Conservation (phyloP, 2,797 vertebrate species). For the Danionella dracula region DNA sequence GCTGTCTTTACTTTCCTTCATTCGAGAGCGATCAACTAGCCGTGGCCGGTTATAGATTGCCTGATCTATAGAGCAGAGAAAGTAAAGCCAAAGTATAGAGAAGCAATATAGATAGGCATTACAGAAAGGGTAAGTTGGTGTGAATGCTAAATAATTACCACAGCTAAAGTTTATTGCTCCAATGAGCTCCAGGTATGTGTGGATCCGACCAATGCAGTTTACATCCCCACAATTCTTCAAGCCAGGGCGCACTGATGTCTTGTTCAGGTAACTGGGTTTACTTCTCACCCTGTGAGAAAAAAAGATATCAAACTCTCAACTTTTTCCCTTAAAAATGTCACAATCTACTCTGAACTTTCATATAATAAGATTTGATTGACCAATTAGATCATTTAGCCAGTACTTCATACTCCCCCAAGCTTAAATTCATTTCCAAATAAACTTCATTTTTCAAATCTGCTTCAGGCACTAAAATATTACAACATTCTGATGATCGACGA, state of each 20-base stretch:
- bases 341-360: no score
- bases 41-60: slow-evolving; percentile 89
- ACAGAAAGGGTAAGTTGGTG: background rate
- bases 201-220: slow-evolving; percentile 96
- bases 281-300: slow-evolving; percentile 73
- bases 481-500: no score
- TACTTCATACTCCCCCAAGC: no score
- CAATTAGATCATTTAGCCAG: no score
- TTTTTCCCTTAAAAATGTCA: no score
- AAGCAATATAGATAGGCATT: background rate
- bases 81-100: no score
- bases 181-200: slow-evolving; percentile 93
- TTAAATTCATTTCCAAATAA: no score
- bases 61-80: slow-evolving; percentile 71
- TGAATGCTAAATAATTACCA: slow-evolving; percentile 64
- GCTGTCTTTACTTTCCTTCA: slow-evolving; percentile 78
- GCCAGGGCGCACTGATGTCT: slow-evolving; percentile 94
- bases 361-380: no score
- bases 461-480: no score
- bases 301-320: no score
- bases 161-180: slow-evolving; percentile 97
- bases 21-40: slow-evolving; percentile 76
- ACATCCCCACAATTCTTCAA: slow-evolving; percentile 98
- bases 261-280: slow-evolving; percentile 95
- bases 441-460: no score